A percentile compares a stretch with the other conserved stretches of the same genome.
Evolutionary conservation across 2,797 vertebrate genomes (phyloP).

Genomic region (Lepus oiostolus): DNA sequence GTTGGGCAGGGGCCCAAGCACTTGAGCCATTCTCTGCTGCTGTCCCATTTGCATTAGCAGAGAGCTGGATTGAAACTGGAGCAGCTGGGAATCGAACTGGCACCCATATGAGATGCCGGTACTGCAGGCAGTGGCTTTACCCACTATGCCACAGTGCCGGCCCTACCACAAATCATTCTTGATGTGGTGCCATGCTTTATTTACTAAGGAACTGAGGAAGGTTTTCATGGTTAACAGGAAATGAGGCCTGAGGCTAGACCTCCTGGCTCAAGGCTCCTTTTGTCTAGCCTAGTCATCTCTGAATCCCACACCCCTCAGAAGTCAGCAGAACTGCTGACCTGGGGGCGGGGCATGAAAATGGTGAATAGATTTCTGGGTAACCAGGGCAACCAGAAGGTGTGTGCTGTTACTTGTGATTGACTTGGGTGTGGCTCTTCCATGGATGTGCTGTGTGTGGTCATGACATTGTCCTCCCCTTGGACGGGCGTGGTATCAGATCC

Average conservation of each 20-base stretch:
- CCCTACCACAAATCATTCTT: neutral
- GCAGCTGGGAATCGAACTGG: too few species aligned
- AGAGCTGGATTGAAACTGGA: too few species aligned
- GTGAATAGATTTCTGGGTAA: neutral
- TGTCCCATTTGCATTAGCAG: too few species aligned
- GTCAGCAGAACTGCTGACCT: neutral
- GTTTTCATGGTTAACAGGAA: constrained; percentile 49
- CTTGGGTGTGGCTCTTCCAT: neutral
- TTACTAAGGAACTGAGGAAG: constrained; percentile 11
- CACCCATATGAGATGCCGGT: too few species aligned
- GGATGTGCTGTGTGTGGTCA: neutral
- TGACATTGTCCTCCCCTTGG: neutral
- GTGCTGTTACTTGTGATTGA: neutral
- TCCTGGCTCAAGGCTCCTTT: neutral
- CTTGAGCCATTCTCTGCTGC: too few species aligned
- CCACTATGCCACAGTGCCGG: too few species aligned
- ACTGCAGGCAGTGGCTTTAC: too few species aligned
- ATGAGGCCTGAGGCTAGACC: neutral
- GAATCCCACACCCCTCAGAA: neutral
- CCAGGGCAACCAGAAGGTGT: neutral
- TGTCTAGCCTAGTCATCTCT: accelerated
- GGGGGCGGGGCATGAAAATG: accelerated
- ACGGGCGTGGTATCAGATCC: neutral
- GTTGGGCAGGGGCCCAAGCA: too few species aligned
- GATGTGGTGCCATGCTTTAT: neutral